A percentile compares a stretch with the other conserved stretches of the same genome.
phyloP scores from a whole-genome alignment of 2,888 invertebrate genomes.

The Phytoseiulus persimilis region DNA sequence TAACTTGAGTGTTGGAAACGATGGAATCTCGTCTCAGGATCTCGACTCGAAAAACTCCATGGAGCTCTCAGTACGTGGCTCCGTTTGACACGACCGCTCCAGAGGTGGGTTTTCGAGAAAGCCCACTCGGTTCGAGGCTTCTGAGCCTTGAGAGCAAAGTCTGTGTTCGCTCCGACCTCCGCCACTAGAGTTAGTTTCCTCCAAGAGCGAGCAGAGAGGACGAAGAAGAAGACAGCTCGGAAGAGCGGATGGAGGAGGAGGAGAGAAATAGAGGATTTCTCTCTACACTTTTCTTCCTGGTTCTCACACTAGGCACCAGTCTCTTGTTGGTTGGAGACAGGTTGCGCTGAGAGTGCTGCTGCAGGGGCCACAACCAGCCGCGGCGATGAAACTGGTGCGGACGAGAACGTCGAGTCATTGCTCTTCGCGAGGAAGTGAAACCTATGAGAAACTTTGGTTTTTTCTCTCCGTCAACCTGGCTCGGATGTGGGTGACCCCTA shows the following conservation, averaged over 20 bases:
- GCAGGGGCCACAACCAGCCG: background rate
- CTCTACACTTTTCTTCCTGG: background rate
- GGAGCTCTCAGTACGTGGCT: no score
- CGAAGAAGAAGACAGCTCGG: background rate
- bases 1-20: no score
- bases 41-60: no score
- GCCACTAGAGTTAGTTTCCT: background rate
- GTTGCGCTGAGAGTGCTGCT: conserved; percentile 5
- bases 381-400: background rate
- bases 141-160: background rate
- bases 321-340: conserved; percentile 5
- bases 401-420: background rate
- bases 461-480: conserved; percentile 5
- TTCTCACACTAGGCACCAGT: background rate
- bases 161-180: background rate
- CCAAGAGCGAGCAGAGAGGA: background rate
- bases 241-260: background rate
- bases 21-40: no score
- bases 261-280: background rate
- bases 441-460: background rate
- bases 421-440: background rate
- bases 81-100: no score
- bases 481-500: background rate
- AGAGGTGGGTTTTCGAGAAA: no score
- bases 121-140: no score